Evolutionary conservation across 2,113 vertebrate genomes (phyloP), one percentile per base, ranked within the genome.

Genomic region (Dinomys branickii): DNA sequence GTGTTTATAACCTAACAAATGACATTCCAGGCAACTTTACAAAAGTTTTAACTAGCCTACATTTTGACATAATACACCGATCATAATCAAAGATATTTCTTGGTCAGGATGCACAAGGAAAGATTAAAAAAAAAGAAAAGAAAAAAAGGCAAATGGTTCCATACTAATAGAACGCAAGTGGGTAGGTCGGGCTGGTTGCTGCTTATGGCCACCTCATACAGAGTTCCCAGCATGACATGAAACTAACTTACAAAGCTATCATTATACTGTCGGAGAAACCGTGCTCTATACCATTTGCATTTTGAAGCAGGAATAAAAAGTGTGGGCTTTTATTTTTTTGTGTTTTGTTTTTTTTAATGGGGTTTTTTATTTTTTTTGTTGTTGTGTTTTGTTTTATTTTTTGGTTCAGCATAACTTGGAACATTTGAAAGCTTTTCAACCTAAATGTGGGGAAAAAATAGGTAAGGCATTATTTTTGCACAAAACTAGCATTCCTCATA

Each of bases 381-480:
- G 33, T 84, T 91, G 91, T 94, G n/a, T 95, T 97, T 96, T 96
- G 90, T 69, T 85, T 93, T 54, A 44, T 84, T 97, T 98, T 98
- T 98, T 98, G 98, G 98, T 98, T 98, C 97, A 98, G 97, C 98
- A 95, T 97, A 95, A 97, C 96, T 98, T 94, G 97, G 97, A 98
- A 98, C 96, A 52, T 97, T 97, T 97, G 97, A 98, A 98, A 99
- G 98, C 98, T 98, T 98, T 98, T 96, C 97, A 98, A 98, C 98
- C 98, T 98, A 98, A 98, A 98, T 14, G 75, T 65, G 56, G 98
- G 98, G 98, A 91, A 92, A 96, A 93, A 98, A 98, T 96, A 98
- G 98, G 77, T 98, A 98, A 99, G 98, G 98, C 99, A 99, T 98
- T 98, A 91, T 97, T 98, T 98, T 98, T 98, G 98, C 98, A 98